These are phyloP conservation scores for Calephelis nemesis DNA, from an alignment of 1,140 invertebrate species.

Conservation along the genomic window DNA sequence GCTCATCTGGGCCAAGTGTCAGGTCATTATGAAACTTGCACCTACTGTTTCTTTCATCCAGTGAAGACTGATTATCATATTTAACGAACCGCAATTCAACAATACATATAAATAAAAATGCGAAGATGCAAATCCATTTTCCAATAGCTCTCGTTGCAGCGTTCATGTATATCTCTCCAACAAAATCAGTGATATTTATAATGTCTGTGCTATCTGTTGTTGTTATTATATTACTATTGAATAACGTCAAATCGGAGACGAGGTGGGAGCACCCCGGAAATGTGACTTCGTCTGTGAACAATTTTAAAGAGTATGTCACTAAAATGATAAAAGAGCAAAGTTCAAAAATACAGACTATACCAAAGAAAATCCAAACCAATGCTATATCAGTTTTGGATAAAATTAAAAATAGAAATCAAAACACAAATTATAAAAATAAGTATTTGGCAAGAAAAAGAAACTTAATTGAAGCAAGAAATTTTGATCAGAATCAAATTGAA, in stretches of 20 bases:
- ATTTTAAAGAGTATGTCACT: constrained; percentile 57
- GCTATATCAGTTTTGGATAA: constrained; percentile 56
- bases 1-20: constrained; percentile 72
- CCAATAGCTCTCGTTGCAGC: constrained; percentile 27
- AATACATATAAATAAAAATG: constrained; percentile 46
- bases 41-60: constrained; percentile 22
- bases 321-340: constrained; percentile 65
- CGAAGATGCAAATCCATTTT: constrained; percentile 41
- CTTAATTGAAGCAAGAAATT: constrained; percentile 14
- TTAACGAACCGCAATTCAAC: constrained; percentile 52
- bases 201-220: constrained; percentile 68
- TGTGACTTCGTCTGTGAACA: constrained; percentile 42
- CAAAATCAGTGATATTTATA: constrained; percentile 38
- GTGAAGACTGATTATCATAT: constrained; percentile 49
- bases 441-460: constrained; percentile 22
- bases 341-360: constrained; percentile 50
- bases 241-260: constrained; percentile 48
- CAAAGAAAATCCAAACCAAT: constrained; percentile 63
- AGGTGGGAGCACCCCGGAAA: constrained; percentile 36
- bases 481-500: constrained; percentile 45
- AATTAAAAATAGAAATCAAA: constrained; percentile 48
- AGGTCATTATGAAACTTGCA: constrained; percentile 46
- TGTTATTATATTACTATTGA: constrained; percentile 51
- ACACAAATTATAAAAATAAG: constrained; percentile 28
- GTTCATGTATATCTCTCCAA: constrained; percentile 51